Evolutionary conservation across 2,113 vertebrate genomes (phyloP).

Genomic region (Emydocephalus ijimae): DNA sequence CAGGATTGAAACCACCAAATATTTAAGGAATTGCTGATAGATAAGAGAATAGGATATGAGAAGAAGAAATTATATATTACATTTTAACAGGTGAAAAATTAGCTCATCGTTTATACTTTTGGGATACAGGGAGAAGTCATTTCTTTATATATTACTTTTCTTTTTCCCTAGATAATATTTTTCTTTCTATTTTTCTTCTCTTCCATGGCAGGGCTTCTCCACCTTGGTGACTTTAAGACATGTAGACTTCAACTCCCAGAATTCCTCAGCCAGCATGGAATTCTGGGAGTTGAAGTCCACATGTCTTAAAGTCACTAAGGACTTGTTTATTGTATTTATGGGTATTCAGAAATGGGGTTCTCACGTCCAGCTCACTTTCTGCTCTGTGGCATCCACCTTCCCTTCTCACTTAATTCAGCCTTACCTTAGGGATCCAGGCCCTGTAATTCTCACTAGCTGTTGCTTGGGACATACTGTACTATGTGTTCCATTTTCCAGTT

Average conservation of each 20-base stretch:
- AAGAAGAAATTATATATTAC: neutral
- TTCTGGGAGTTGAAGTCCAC: too few species aligned
- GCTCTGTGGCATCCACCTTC: neutral
- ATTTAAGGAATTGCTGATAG: neutral
- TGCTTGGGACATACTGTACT: neutral
- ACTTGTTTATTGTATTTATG: neutral
- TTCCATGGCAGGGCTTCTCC: neutral
- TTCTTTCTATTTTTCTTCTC: neutral
- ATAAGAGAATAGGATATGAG: neutral
- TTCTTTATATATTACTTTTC: neutral
- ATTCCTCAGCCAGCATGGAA: too few species aligned
- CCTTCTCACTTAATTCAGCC: neutral
- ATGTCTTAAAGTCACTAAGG: neutral
- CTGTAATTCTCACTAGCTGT: neutral
- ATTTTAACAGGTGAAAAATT: neutral
- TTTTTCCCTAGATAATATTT: neutral
- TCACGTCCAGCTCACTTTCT: neutral
- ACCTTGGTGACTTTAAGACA: too few species aligned
- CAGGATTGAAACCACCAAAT: neutral
- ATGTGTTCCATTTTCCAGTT: neutral
- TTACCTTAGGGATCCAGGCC: neutral
- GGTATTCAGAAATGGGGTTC: neutral
- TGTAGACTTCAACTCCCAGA: too few species aligned
- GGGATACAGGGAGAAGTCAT: too few species aligned
- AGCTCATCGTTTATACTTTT: neutral